Base-by-base conservation (phyloP, 2,888 invertebrate species). In the Drosophila anomelani region DNA sequence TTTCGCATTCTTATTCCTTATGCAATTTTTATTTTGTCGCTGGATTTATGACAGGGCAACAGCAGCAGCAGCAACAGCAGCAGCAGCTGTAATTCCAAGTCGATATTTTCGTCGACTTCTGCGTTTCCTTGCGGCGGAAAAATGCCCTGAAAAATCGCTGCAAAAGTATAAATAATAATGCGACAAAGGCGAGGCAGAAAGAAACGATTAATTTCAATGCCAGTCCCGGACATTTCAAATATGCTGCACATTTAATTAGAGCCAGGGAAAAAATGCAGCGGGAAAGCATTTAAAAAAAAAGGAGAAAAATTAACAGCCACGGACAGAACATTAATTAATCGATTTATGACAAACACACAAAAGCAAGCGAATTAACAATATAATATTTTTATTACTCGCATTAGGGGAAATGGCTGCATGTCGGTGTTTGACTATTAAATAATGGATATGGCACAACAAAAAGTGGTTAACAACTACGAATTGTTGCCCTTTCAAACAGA, bases 201-300 rank as follows among this genome's bases (percentile, higher is more conserved):
- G 46, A 62, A 70, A 51, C 73, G 69, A 74, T 74, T 73, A 66
- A 73, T 72, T 57, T 73, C 60, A 56, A 74, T 74, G 66, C 41
- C 67, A 55, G 47, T 53, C 26, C 36, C 56, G 55, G 73, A 74
- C 74, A 53, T 66, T 74, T 70, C 49, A 64, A 75, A 76, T 76
- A 76, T 76, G 75, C 59, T 64, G 58, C 47, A 55, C 69, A 76
- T 75, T 76, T 75, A 76, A 76, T 76, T 76, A 75, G 75, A 64
- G 63, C 17, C 13, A 53, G 0, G 13, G n/a, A 29, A 32, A 54
- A 29, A 47, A 34, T 20, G 13, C 43, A 1, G 23, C 6, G 12
- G 7, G 5, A 38, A 39, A 6, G 17, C 47, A 13, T 10, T 12
- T 10, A 10, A 34, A 17, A 58, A 62, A 62, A 38, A 26, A 39